Evolutionary conservation across 2,888 invertebrate species (phyloP).

Genomic region (Camponotus fellah): DNA sequence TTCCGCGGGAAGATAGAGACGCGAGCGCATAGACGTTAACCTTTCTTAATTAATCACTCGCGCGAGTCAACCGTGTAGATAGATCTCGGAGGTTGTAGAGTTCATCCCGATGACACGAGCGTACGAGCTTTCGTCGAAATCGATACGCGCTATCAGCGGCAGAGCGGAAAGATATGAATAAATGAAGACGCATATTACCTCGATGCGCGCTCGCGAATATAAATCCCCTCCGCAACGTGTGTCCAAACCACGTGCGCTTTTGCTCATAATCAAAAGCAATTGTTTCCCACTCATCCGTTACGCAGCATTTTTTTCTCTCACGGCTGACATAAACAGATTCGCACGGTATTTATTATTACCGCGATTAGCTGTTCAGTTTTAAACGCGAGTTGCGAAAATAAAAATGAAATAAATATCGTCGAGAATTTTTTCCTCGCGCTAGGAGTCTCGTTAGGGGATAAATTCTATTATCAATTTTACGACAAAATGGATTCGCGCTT

Average conservation of each 20-base stretch:
- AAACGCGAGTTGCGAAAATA: not conserved
- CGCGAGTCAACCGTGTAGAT: constrained; percentile 41
- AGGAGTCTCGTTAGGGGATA: not conserved
- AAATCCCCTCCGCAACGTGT: not conserved
- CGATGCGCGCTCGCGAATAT: constrained; percentile 11
- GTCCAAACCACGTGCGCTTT: not conserved
- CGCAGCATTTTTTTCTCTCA: constrained; percentile 14
- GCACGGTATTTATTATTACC: not conserved
- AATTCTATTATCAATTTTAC: constrained; percentile 24
- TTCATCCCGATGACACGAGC: constrained; percentile 54
- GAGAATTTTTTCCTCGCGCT: constrained; percentile 20
- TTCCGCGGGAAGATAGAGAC: not conserved
- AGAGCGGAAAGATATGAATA: constrained; percentile 46
- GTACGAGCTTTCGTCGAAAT: constrained; percentile 36
- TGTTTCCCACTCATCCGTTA: not conserved
- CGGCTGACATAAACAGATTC: not conserved
- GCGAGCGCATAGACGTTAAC: constrained; percentile 45
- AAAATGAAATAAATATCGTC: constrained; percentile 23
- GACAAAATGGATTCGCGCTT: constrained; percentile 11
- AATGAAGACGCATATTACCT: constrained; percentile 48
- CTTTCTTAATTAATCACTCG: constrained; percentile 67
- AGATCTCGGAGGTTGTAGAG: constrained; percentile 53
- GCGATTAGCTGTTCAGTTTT: not conserved
- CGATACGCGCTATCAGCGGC: constrained; percentile 48
- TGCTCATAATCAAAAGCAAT: constrained; percentile 19